Percentiles rank a stretch among this genome's conserved stretches.
phyloP scores from a whole-genome alignment of 2,113 vertebrate species.

The Penelope pileata region DNA sequence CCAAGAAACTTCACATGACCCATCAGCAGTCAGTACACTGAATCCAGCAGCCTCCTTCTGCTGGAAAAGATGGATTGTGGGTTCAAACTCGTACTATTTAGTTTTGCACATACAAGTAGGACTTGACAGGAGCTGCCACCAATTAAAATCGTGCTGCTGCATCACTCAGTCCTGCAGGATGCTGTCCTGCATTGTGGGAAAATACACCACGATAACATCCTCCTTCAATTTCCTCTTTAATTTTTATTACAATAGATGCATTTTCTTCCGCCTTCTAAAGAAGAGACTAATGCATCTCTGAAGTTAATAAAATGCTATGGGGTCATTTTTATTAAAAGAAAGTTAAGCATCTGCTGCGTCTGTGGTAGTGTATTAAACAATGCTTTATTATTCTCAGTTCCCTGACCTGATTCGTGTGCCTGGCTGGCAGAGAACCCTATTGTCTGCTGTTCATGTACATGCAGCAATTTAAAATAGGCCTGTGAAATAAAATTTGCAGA shows the following conservation, averaged over 20 bases:
- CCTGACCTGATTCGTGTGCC: background rate
- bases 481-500: background rate
- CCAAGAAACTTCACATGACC: accelerated
- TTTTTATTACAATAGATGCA: background rate
- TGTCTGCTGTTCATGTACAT: background rate
- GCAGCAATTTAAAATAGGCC: background rate
- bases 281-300: background rate
- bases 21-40: background rate
- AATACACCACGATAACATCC: background rate
- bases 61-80: background rate
- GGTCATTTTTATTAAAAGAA: background rate
- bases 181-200: accelerated
- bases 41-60: background rate
- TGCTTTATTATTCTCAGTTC: background rate
- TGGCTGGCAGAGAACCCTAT: background rate
- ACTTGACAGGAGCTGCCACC: background rate
- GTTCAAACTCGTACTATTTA: background rate
- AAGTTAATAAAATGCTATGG: conserved; percentile 16
- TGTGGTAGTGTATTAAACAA: conserved; percentile 2
- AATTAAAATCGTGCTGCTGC: background rate
- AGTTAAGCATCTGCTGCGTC: conserved; percentile 12
- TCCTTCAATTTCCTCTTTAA: conserved; percentile 28
- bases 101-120: background rate
- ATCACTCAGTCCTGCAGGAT: background rate
- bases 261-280: conserved; percentile 15